Evolutionary conservation across 1,140 invertebrate species (phyloP).

Genomic region (Conopomorpha cramerella): DNA sequence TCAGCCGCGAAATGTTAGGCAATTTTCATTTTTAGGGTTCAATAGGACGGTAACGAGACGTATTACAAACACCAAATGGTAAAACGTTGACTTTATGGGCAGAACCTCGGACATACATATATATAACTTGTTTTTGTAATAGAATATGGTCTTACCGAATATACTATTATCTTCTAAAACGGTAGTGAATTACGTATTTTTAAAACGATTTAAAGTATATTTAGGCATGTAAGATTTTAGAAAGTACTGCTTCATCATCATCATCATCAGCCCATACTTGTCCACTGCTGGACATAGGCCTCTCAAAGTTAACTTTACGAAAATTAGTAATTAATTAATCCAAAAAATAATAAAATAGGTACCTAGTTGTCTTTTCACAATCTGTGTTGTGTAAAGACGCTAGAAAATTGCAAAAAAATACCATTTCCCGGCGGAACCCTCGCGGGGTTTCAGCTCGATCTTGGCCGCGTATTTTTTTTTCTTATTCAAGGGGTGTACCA

Average conservation of each 20-base stretch:
- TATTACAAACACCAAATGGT: background rate
- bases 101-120: background rate
- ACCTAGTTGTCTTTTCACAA: background rate
- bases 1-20: conserved; percentile 38
- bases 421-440: background rate
- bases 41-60: background rate
- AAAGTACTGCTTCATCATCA: too few species aligned
- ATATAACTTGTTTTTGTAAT: background rate
- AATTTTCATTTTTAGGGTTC: conserved; percentile 20
- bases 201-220: background rate
- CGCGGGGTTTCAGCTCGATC: background rate
- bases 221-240: too few species aligned
- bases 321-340: too few species aligned
- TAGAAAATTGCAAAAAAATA: too few species aligned
- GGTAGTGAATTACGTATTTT: background rate
- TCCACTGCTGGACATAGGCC: too few species aligned
- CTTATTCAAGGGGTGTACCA: conserved; percentile 31
- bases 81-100: background rate
- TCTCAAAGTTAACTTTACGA: too few species aligned
- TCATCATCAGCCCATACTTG: too few species aligned
- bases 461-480: conserved; percentile 24
- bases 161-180: too few species aligned
- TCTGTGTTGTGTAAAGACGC: too few species aligned
- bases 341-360: too few species aligned
- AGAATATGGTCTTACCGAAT: too few species aligned